Evolutionary conservation across 2,888 invertebrate genomes (phyloP).

Genomic region (Lasius platythorax): DNA sequence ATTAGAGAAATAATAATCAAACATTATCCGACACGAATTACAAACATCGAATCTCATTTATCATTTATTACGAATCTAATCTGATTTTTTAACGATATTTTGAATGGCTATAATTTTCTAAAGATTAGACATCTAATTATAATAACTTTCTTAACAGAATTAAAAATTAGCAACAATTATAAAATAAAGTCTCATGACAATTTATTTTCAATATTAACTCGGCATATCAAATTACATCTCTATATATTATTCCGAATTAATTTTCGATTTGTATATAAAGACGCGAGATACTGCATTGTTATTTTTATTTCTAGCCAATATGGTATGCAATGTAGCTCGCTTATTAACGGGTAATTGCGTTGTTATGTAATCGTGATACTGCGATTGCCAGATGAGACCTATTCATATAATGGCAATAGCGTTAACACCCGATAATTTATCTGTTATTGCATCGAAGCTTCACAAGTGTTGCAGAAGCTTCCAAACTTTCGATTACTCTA

Average conservation of each 20-base stretch:
- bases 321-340: neutral
- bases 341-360: neutral
- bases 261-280: neutral
- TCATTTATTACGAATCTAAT: neutral
- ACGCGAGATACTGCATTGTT: neutral
- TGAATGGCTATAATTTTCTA: neutral
- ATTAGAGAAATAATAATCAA: neutral
- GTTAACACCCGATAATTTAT: slow-evolving; percentile 16
- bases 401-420: neutral
- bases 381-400: neutral
- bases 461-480: slow-evolving; percentile 15
- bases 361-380: neutral
- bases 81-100: neutral
- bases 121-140: neutral
- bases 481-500: neutral
- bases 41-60: neutral
- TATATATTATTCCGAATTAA: neutral
- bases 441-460: slow-evolving; percentile 23
- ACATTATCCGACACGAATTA: neutral
- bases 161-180: neutral
- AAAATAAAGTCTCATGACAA: neutral
- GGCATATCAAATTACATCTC: neutral
- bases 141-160: neutral
- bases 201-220: neutral
- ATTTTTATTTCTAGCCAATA: neutral